Evolutionary conservation across 1,140 invertebrate species (phyloP).

Genomic region (Nephila pilipes): DNA sequence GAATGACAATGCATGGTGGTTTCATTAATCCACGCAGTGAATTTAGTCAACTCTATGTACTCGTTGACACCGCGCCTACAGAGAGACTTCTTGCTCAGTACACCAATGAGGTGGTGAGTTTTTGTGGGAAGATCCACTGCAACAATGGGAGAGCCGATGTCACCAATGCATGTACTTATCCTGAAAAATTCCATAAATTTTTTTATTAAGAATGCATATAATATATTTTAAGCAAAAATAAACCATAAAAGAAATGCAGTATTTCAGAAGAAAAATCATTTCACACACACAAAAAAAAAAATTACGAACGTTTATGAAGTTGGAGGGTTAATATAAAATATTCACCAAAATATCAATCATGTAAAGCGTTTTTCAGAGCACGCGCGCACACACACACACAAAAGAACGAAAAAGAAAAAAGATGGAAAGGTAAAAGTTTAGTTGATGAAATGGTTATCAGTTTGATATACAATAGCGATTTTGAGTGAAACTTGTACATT

Average conservation of each 20-base stretch:
- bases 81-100: background rate
- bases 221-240: background rate
- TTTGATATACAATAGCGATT: too few relatives aligned
- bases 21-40: constrained; percentile 41
- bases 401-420: too few relatives aligned
- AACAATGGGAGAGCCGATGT: constrained; percentile 58
- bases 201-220: background rate
- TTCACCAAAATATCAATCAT: too few relatives aligned
- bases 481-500: too few relatives aligned
- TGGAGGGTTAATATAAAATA: too few relatives aligned
- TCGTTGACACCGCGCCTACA: constrained; percentile 44
- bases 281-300: too few relatives aligned
- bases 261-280: background rate
- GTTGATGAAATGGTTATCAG: too few relatives aligned
- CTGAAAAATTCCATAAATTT: constrained; percentile 49
- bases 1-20: constrained; percentile 37
- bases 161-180: constrained; percentile 37
- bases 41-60: constrained; percentile 41
- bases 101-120: constrained; percentile 50
- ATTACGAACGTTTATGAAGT: too few relatives aligned
- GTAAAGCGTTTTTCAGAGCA: too few relatives aligned
- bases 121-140: constrained; percentile 35
- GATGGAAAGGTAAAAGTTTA: too few relatives aligned
- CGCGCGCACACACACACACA: too few relatives aligned
- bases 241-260: too few relatives aligned